A percentile compares a stretch with the other conserved stretches of the same genome.
These are phyloP conservation scores for Acanthurus tractus DNA, from an alignment of 2,797 vertebrate species.

Conservation along the genomic window DNA sequence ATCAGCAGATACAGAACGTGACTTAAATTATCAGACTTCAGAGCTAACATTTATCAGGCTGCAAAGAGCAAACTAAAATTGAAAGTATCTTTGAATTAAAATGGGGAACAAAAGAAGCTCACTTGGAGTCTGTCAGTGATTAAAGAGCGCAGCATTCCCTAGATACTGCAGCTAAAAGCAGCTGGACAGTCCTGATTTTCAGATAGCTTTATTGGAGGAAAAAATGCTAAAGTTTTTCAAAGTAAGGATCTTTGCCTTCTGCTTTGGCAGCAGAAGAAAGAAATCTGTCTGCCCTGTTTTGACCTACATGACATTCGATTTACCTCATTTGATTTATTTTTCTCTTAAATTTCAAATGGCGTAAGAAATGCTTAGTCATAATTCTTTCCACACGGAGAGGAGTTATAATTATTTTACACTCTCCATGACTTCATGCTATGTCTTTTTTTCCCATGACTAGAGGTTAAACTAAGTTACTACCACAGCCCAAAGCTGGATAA, in stretches of 20 bases:
- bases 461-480: conserved; percentile 36
- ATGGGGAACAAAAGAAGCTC: conserved; percentile 48
- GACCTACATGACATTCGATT: conserved; percentile 18
- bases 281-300: conserved; percentile 14
- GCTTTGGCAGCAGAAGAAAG: not conserved
- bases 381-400: conserved; percentile 2
- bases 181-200: conserved; percentile 38
- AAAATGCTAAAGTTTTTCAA: conserved; percentile 33
- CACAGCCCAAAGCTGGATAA: conserved; percentile 16
- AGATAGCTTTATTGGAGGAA: conserved; percentile 37
- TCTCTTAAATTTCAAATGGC: not conserved
- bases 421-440: conserved; percentile 16
- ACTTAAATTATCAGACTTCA: conserved; percentile 63
- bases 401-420: conserved; percentile 8
- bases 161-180: conserved; percentile 37
- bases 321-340: not conserved
- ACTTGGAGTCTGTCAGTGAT: conserved; percentile 54
- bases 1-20: conserved; percentile 25
- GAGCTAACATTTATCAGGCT: conserved; percentile 59
- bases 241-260: conserved; percentile 37
- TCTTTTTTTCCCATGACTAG: conserved; percentile 12
- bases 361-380: not conserved
- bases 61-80: conserved; percentile 59
- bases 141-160: conserved; percentile 46
- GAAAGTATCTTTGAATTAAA: conserved; percentile 60